A percentile compares a stretch with the other conserved stretches of the same genome.
Evolutionary conservation across 2,797 vertebrate species (phyloP).

Genomic region (Leuciscus waleckii): DNA sequence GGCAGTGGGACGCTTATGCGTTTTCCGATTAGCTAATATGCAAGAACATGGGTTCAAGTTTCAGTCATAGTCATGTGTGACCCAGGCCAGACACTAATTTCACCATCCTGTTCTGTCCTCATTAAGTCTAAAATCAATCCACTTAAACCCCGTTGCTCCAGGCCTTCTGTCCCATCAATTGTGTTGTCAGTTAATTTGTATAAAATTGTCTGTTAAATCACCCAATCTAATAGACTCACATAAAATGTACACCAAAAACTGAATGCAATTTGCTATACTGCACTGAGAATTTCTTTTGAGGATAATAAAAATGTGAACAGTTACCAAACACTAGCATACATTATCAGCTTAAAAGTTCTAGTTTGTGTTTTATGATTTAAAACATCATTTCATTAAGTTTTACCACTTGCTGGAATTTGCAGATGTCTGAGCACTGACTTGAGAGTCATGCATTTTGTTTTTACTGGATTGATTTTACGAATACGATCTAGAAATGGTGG

Average conservation of each 20-base stretch:
- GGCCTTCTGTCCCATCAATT: slow-evolving; percentile 1
- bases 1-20: neutral
- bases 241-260: neutral
- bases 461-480: neutral
- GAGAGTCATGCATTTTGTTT: neutral
- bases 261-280: neutral
- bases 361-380: neutral
- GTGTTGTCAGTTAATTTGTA: neutral
- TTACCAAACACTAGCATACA: neutral
- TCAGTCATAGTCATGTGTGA: slow-evolving; percentile 13
- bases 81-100: slow-evolving; percentile 21
- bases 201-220: slow-evolving; percentile 7
- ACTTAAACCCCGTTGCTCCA: slow-evolving; percentile 3
- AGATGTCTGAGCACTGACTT: neutral
- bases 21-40: neutral
- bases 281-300: neutral
- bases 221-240: neutral
- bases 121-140: slow-evolving; percentile 32
- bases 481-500: neutral
- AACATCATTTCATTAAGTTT: neutral
- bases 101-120: slow-evolving; percentile 5
- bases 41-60: neutral
- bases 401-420: neutral
- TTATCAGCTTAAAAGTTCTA: neutral
- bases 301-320: too few species aligned